phyloP scores from a whole-genome alignment of 2,797 vertebrate species.

The Brachyalestes nurse region DNA sequence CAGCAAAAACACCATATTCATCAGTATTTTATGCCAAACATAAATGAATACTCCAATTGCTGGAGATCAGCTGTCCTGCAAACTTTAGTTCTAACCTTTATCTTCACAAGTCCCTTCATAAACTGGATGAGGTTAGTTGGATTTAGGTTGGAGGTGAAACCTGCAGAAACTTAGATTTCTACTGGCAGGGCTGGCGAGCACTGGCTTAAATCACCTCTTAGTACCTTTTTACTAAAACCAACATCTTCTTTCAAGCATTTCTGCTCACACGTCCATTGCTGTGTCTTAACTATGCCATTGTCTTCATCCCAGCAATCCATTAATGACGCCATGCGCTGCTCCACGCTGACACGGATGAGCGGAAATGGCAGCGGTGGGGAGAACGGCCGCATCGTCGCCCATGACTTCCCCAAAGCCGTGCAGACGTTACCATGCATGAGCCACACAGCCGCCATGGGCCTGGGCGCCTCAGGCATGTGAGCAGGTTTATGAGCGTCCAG shows the following conservation, averaged over 20 bases:
- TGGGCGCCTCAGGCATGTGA: conserved; percentile 98
- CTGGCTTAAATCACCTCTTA: conserved; percentile 1
- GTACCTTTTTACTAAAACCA: conserved; percentile 38
- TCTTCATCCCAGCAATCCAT: conserved; percentile 93
- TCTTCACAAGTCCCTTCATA: neutral
- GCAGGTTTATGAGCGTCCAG: conserved; percentile 46
- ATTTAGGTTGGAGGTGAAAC: neutral
- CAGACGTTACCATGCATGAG: conserved; percentile 99
- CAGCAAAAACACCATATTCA: conserved; percentile 19
- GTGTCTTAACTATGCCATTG: conserved; percentile 68
- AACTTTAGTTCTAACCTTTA: neutral
- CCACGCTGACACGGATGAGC: conserved; percentile 92
- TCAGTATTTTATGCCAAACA: conserved; percentile 38
- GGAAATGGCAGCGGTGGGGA: conserved; percentile 84
- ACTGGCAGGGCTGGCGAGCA: neutral
- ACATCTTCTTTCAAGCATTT: conserved; percentile 36
- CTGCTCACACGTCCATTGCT: neutral
- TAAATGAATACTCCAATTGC: conserved; percentile 12
- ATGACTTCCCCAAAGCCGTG: conserved; percentile 97
- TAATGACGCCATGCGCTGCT: conserved; percentile 96
- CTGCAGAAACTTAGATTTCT: neutral
- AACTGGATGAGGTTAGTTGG: neutral
- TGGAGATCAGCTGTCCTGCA: neutral
- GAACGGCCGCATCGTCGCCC: conserved; percentile 95
- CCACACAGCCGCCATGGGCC: conserved; percentile 95